Base-by-base conservation (phyloP, 2,888 invertebrate species). In the Himalopsyche anomala region DNA sequence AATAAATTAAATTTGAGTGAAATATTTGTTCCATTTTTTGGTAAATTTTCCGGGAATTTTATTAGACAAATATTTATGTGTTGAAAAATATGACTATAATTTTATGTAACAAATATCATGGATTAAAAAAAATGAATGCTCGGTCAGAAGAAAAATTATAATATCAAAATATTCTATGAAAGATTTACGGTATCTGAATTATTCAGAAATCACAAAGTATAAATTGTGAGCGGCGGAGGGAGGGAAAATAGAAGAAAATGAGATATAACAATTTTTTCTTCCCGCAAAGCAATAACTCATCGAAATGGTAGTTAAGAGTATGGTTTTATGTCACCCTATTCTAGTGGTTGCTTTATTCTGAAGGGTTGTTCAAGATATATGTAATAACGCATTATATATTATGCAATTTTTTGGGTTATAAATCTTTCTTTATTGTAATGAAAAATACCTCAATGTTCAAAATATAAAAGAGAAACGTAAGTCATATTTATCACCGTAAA, bases 261-360 rank as follows among this genome's bases (percentile, higher is more conserved):
- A 74, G 74, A 74, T 74, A 74, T 74, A 74, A 74, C 74, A 74
- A 74, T 74, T 74, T 74, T 74, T 74, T 74, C 74, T 74, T 19
- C 38, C 74, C 74, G 5, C 74, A 38, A 74, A 74, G 74, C 74
- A 74, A 74, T 74, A 74, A 74, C 74, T 74, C 74, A 74, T 74
- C 74, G 74, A 74, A 74, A 74, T 74, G 74, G 74, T 74, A 74
- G 74, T 74, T 74, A 74, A 74, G 74, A 74, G 74, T 74, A 74
- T 74, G 74, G 74, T 74, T 74, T 74, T 74, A 74, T 74, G 74
- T 74, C 74, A 74, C 74, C 74, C 74, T 74, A 74, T 74, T 74
- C 74, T 74, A 74, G 74, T 74, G 74, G 38, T 74, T 74, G 74
- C 74, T 74, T 74, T 74, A 74, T 74, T 74, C 74, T 36, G 36